Evolutionary conservation across 92 coral and sea anemone genomes (phyloP), one percentile per base, ranked within the genome.

Genomic region (Galaxea fascicularis): DNA sequence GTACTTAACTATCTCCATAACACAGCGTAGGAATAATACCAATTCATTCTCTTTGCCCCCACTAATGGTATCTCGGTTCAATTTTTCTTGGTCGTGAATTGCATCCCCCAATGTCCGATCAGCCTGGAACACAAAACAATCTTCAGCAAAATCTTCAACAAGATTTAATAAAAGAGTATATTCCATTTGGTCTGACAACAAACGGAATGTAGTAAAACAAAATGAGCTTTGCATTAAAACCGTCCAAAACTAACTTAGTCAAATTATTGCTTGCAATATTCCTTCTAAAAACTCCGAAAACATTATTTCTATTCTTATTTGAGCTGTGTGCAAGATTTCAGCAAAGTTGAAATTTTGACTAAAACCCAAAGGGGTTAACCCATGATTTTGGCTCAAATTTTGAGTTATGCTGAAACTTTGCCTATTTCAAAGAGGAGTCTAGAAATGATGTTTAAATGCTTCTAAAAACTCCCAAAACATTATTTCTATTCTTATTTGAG

Each of bases 161-260:
- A 25, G 45, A 47, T 53, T 49, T 44, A 68, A 82, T 47, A 54
- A 82, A 82, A 27, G 86, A 82, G 27, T 82, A 70, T 14, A 70
- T 14, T 44, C 86, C 86, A 82, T 71, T 82, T 71, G 86, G 78
- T 44, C 86, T 30, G 9, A 71, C 77, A 57, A 82, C 20, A 39
- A 82, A 71, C 22, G 86, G 86, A 60, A 82, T 45, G 31, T 17
- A 82, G 0, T 26, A 14, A 7, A 82, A 82, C n/a, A 82, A 82
- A 27, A 71, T 41, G 18, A 70, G 86, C 58, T 54, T 8, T 3
- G 71, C 25, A 46, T 82, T 82, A 10, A 82, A 56, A 39, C 13
- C 22, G 18, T 64, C 21, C 10, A 82, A 82, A 25, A 82, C 4
- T 20, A 70, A 35, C 27, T 70, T 26, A 35, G 15, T 46, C 29